Conservation (phyloP, 2,888 invertebrate genomes). For the Eristalis intricaria region DNA sequence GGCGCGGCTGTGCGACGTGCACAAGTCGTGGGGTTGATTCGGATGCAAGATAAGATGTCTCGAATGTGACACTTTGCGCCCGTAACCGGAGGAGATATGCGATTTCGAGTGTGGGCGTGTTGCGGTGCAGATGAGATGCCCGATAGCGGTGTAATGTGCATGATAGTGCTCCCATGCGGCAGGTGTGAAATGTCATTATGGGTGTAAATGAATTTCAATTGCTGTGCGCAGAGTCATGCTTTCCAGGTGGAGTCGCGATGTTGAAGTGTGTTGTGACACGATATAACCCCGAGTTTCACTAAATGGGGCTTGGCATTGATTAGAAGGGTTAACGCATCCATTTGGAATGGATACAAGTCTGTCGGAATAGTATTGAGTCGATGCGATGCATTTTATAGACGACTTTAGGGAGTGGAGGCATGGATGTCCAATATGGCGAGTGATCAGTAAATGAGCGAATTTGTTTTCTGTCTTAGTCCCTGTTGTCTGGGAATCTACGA, state of each 20-base stretch:
- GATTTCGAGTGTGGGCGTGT: slow-evolving; percentile 60
- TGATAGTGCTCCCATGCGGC: slow-evolving; percentile 62
- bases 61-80: slow-evolving; percentile 62
- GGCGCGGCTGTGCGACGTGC: too few species aligned
- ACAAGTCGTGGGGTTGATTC: slow-evolving; percentile 67
- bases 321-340: background rate
- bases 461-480: too few species aligned
- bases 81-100: slow-evolving; percentile 17
- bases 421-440: too few species aligned
- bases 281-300: background rate
- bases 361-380: background rate
- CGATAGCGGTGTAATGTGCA: slow-evolving; percentile 64
- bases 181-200: slow-evolving; percentile 71
- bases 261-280: background rate
- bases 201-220: slow-evolving; percentile 65
- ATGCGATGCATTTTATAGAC: background rate
- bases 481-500: too few species aligned
- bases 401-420: too few species aligned
- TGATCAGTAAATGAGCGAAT: too few species aligned
- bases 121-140: slow-evolving; percentile 57
- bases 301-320: background rate
- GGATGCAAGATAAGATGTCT: slow-evolving; percentile 57
- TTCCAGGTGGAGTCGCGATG: background rate
- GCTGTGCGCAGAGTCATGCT: slow-evolving; percentile 42
- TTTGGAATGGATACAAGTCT: background rate